Base-by-base conservation (phyloP, 2,797 vertebrate genomes). In the Eulemur mongoz region DNA sequence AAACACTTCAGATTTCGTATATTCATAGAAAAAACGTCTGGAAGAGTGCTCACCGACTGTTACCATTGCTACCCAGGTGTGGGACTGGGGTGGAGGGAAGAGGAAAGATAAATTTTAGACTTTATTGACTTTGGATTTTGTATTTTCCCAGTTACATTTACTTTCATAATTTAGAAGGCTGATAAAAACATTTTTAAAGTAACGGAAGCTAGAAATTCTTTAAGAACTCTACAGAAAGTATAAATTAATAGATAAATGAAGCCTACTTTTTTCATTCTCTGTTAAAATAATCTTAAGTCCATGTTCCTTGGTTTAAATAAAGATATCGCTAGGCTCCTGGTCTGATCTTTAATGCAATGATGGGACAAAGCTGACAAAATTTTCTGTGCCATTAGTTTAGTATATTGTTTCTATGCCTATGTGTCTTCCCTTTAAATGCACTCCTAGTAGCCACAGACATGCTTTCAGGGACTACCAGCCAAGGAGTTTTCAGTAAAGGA, bases 401-500 rank as follows among this genome's bases (percentile, higher is more conserved):
- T 80, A 45, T 85, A 75, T 93, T 92, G 63, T 87, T 87, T 88
- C 73, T 90, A 3, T 45, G 43, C 13, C 7, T 59, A 25, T 67
- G 25, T 73, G 11, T 85, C 73, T 95, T 89, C 91, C 63, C 61
- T 91, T 85, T 85, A 94, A 93, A 70, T 85, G 61, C 27, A 43
- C 14, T 73, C 80, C 43, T 4, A 8, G 25, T 70, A 95, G 76
- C 65, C 89, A 89, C 59, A 86, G 83, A 89, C 89, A 90, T 6
- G 20, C 25, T 57, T 69, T 92, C 95, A 96, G 78, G 96, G 93
- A 94, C 38, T 91, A 93, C 88, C 82, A 90, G 91, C 86, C 65
- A 91, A 91, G 59, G 78, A 61, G n/a, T 94, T 96, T 97, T 96
- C 18, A 89, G 54, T 88, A 52, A 96, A 98, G 90, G 57, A 97